These are phyloP conservation scores for Coelopa pilipes DNA, from an alignment of 2,888 invertebrate genomes.

Conservation along the genomic window DNA sequence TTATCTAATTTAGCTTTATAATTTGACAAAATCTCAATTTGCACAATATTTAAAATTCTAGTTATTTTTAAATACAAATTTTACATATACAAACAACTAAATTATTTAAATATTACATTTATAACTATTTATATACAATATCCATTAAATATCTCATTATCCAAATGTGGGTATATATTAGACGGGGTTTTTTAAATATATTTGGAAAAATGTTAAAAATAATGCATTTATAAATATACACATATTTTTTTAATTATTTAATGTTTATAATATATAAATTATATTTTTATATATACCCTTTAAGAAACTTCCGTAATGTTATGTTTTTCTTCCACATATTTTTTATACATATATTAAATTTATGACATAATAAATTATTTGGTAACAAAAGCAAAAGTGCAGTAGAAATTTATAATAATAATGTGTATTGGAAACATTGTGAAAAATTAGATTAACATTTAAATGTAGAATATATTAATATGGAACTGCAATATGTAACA, in stretches of 20 bases:
- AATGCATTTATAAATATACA: constrained; percentile 44
- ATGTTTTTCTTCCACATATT: neutral
- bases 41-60: constrained; percentile 46
- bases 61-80: constrained; percentile 41
- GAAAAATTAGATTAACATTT: constrained; percentile 31
- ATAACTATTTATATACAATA: constrained; percentile 44
- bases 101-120: constrained; percentile 40
- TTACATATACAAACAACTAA: constrained; percentile 40
- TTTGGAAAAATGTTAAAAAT: constrained; percentile 33
- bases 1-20: constrained; percentile 57
- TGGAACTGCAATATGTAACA: constrained; percentile 29
- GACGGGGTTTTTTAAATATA: constrained; percentile 39
- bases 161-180: constrained; percentile 40
- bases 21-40: constrained; percentile 50
- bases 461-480: constrained; percentile 32
- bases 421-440: constrained; percentile 34
- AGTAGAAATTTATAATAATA: constrained; percentile 36
- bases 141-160: constrained; percentile 41
- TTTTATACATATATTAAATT: constrained; percentile 10
- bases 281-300: constrained; percentile 31
- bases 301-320: constrained; percentile 12
- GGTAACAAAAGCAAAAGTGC: constrained; percentile 36
- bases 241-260: constrained; percentile 41
- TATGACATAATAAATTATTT: constrained; percentile 32
- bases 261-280: constrained; percentile 34